Base-by-base conservation (phyloP, 2,888 invertebrate genomes). In the Agrotis puta region DNA sequence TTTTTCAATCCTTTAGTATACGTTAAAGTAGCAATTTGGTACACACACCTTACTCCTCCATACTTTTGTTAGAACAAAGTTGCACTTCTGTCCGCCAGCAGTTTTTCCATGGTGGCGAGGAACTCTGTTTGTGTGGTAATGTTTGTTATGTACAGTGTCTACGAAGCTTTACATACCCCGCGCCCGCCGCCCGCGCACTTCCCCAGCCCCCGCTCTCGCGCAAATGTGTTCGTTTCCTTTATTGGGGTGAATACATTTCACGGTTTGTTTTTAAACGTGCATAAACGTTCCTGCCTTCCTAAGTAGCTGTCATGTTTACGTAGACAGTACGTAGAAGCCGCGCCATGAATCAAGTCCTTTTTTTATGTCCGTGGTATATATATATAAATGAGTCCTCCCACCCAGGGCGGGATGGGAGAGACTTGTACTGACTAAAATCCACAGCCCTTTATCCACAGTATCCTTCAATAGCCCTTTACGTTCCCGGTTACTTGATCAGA, bases 41-140 rank as follows among this genome's bases (percentile, higher is more conserved):
- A 27, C 5, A 27, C 27, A 5, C 27, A 27, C 5, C 3, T 27
- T 27, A 33, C 33, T 33, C 5, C 33, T 33, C n/a, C n/a, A n/a
- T n/a, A 33, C 33, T 7, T 33, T 13, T 13, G 9, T 33, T 6
- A n/a, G 13, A 27, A 58, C 59, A 48, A 84, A 86, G 61, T 74
- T 56, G 59, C 33, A 54, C 77, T 85, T 83, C 87, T 85, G 83
- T 9, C 1, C 48, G 18, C 20, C 9, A 51, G 39, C 45, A 47
- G 47, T 18, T 18, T 58, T 48, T 45, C 24, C 51, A 64, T 54
- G 64, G 47, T 54, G 65, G 50, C 68, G 71, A 77, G 77, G 74
- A 59, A 59, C 87, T 76, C 77, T 93, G 93, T 93, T 93, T 93
- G 92, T 92, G 91, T 88, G 90, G 89, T 89, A 87, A 88, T 92